Evolutionary conservation across 2,888 invertebrate species (phyloP).

Genomic region (Sepioteuthis lessoniana): DNA sequence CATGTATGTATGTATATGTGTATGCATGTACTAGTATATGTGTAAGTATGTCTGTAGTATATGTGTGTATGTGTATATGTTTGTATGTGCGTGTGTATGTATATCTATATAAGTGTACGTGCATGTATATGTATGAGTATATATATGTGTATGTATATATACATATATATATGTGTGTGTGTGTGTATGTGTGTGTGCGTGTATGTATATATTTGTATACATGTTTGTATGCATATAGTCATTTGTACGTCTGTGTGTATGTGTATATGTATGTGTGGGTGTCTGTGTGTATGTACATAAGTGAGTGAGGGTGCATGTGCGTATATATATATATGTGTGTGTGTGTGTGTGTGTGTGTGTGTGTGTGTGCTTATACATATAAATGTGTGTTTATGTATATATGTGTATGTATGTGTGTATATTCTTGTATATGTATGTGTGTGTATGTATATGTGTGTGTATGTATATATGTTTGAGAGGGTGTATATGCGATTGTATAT

Average conservation of each 20-base stretch:
- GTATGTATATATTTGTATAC: too few relatives aligned
- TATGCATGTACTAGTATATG: too few relatives aligned
- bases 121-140: not conserved
- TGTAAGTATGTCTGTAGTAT: too few relatives aligned
- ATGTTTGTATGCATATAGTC: not conserved
- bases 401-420: not conserved
- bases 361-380: not conserved
- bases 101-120: not conserved
- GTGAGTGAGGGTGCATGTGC: too few relatives aligned
- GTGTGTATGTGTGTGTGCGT: too few relatives aligned
- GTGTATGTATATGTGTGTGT: too few relatives aligned
- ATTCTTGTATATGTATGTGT: too few relatives aligned
- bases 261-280: not conserved
- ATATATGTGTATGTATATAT: too few relatives aligned
- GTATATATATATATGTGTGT: not conserved
- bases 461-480: too few relatives aligned
- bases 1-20: too few relatives aligned
- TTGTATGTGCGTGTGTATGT: not conserved
- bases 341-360: not conserved
- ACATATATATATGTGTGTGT: too few relatives aligned
- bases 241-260: not conserved
- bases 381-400: not conserved
- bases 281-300: not conserved
- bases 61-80: too few relatives aligned
- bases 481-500: not conserved